These are phyloP conservation scores for Magallana nippona DNA, from an alignment of 2,888 invertebrate genomes.

Conservation along the genomic window DNA sequence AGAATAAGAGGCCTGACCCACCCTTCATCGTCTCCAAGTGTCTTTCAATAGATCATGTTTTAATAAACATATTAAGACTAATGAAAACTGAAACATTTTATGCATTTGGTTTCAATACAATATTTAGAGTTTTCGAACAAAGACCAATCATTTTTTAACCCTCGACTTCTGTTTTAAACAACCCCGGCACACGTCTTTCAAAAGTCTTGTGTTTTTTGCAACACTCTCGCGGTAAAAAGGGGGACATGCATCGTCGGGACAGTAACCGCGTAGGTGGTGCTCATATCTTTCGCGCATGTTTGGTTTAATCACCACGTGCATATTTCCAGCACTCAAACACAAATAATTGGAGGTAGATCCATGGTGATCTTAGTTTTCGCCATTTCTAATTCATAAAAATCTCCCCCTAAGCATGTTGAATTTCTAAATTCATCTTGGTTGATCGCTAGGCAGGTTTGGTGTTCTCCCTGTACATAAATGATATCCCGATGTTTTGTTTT, in stretches of 20 bases:
- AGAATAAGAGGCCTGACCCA: background rate
- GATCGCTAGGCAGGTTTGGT: conserved; percentile 8
- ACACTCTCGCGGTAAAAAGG: conserved; percentile 4
- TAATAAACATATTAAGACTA: no score
- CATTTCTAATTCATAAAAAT: conserved; percentile 50
- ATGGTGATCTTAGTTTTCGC: conserved; percentile 41
- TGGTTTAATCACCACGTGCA: background rate
- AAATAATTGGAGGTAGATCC: conserved; percentile 46
- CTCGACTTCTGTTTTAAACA: conserved; percentile 17
- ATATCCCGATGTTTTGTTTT: conserved; percentile 46
- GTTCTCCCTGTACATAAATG: conserved; percentile 45
- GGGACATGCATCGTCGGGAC: background rate
- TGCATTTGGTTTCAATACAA: background rate
- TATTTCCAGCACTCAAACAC: no score
- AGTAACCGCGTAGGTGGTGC: background rate
- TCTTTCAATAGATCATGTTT: no score
- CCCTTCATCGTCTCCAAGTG: background rate
- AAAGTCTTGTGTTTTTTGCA: conserved; percentile 10
- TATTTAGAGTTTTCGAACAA: conserved; percentile 30
- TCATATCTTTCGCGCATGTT: conserved; percentile 22
- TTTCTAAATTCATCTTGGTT: conserved; percentile 50
- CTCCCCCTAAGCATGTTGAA: conserved; percentile 43
- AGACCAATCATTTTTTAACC: background rate
- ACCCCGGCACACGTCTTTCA: background rate
- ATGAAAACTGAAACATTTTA: background rate